Conservation (phyloP, 2,797 vertebrate species). For the Anguilla marmorata region DNA sequence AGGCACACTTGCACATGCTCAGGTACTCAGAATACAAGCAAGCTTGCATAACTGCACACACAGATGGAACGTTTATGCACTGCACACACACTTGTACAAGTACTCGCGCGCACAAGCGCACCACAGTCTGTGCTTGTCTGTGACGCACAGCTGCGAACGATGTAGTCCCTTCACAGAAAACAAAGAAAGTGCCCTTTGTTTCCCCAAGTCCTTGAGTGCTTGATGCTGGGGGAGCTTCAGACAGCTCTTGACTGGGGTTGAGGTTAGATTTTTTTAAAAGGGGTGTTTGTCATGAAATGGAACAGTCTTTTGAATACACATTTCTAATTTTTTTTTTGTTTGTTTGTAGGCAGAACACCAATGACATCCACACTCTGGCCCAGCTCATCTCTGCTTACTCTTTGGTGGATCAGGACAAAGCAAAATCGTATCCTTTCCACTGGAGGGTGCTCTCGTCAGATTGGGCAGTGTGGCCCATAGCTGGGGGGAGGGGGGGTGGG, state of each 20-base stretch:
- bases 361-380: constrained; percentile 90
- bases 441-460: background rate
- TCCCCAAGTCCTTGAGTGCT: background rate
- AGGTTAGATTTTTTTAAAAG: background rate
- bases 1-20: background rate
- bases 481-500: background rate
- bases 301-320: background rate
- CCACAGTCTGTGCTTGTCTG: background rate
- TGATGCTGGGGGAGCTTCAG: background rate
- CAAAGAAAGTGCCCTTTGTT: no score
- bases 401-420: constrained; percentile 92
- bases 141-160: background rate
- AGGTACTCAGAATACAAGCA: background rate
- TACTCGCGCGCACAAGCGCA: no score
- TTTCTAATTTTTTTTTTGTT: background rate
- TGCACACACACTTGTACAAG: background rate
- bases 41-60: background rate
- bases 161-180: background rate
- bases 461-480: background rate
- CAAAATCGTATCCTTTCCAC: constrained; percentile 92
- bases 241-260: background rate
- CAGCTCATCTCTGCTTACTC: constrained; percentile 98
- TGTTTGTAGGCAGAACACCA: constrained; percentile 84
- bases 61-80: background rate
- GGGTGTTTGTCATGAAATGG: background rate